phyloP scores from a whole-genome alignment of 2,113 vertebrate genomes.

The Nycticorax nycticorax region DNA sequence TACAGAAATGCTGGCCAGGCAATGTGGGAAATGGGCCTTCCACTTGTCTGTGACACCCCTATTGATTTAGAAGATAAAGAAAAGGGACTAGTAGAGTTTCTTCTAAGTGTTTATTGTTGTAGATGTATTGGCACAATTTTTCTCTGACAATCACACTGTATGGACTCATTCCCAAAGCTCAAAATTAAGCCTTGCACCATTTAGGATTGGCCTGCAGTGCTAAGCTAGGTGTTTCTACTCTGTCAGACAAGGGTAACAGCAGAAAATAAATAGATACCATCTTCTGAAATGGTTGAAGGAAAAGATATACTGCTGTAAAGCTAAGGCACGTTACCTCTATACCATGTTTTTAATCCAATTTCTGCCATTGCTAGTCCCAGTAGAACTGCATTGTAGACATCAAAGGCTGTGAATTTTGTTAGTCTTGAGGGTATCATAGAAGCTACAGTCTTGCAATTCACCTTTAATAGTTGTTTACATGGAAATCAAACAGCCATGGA shows the following conservation, averaged over 20 bases:
- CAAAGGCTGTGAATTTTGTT: background rate
- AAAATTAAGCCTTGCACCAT: background rate
- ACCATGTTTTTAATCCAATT: background rate
- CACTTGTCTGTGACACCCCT: background rate
- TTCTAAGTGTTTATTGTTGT: background rate
- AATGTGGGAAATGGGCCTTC: background rate
- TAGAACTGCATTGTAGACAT: background rate
- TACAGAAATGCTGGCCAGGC: background rate
- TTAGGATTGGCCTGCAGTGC: background rate
- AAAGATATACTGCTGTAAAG: background rate
- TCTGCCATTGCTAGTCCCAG: background rate
- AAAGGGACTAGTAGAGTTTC: background rate
- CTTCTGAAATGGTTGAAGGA: background rate
- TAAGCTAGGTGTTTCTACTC: background rate
- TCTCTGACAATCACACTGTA: background rate
- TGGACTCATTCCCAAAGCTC: background rate
- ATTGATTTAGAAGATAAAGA: background rate
- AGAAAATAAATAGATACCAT: background rate
- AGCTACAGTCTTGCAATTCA: background rate
- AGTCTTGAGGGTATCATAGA: background rate
- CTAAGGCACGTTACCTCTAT: background rate
- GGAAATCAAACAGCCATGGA: background rate
- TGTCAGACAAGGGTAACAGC: background rate
- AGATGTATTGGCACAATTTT: background rate
- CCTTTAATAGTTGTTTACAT: constrained; percentile 16